Evolutionary conservation across 1,140 invertebrate species (phyloP).

Genomic region (Drosophila orena): DNA sequence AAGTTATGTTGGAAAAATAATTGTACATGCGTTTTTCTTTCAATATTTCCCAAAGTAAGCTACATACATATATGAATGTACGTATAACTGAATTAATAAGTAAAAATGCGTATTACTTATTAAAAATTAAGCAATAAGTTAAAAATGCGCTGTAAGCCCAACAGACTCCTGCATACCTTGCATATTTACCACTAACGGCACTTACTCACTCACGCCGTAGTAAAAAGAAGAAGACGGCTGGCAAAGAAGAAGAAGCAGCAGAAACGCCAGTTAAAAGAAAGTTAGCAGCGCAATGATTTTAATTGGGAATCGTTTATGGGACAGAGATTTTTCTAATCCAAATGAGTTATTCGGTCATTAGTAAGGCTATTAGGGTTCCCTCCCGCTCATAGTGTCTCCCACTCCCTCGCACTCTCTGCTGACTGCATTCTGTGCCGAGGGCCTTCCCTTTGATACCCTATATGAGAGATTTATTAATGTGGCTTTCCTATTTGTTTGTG

Average conservation of each 20-base stretch:
- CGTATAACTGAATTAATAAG: neutral
- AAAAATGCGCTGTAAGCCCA: neutral
- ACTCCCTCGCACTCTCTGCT: neutral
- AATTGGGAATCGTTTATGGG: constrained; percentile 34
- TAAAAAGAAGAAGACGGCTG: neutral
- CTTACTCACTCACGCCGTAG: constrained; percentile 2
- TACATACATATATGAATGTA: neutral
- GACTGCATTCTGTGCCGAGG: neutral
- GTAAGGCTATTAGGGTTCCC: constrained; percentile 18
- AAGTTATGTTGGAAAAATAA: too few relatives aligned
- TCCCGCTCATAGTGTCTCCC: neutral
- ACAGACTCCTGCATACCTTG: constrained; percentile 7
- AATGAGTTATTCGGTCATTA: constrained; percentile 37
- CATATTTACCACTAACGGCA: neutral
- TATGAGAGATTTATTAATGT: neutral
- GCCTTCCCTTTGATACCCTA: constrained; percentile 9
- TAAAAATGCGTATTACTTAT: too few relatives aligned
- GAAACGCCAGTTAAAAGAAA: constrained; percentile 15
- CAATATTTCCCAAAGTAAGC: too few relatives aligned
- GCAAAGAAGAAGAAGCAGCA: neutral
- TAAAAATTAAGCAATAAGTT: too few relatives aligned
- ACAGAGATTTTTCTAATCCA: constrained; percentile 25
- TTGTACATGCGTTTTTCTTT: too few relatives aligned
- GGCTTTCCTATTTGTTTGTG: neutral
- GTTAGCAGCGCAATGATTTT: constrained; percentile 35